Evolutionary conservation across 2,797 vertebrate species (phyloP).

Genomic region (Phataginus tetradactyla): DNA sequence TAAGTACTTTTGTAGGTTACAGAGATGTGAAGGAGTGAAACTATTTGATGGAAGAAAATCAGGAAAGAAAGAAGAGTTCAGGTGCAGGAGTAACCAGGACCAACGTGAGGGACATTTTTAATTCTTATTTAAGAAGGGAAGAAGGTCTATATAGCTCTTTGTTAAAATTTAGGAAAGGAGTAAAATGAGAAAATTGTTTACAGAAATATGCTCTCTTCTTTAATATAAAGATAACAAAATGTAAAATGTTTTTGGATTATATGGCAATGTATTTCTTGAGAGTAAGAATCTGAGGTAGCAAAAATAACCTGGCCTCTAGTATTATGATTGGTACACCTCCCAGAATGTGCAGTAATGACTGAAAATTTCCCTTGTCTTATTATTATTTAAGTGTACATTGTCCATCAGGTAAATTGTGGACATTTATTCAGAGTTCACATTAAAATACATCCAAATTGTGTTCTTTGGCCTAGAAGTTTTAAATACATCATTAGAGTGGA

Average conservation of each 20-base stretch:
- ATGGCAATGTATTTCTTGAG: not conserved
- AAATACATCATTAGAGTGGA: not conserved
- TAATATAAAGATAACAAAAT: not conserved
- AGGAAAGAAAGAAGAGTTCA: not conserved
- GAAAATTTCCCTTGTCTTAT: not conserved
- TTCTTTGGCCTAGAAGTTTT: not conserved
- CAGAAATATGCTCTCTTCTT: not conserved
- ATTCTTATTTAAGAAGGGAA: not conserved
- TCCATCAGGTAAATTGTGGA: not conserved
- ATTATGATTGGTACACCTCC: not conserved
- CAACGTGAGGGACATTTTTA: not conserved
- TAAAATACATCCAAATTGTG: not conserved
- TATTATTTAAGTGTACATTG: not conserved
- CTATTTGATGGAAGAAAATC: not conserved
- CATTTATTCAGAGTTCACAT: not conserved
- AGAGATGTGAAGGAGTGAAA: not conserved
- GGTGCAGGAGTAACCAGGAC: not conserved
- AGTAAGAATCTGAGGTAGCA: not conserved
- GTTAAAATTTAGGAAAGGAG: not conserved
- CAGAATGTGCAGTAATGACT: not conserved
- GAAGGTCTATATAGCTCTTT: not conserved
- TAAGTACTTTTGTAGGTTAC: not conserved
- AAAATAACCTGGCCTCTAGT: not conserved
- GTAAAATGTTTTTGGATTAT: not conserved
- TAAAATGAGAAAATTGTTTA: not conserved